Percentiles rank a stretch among this genome's conserved stretches.
Conservation (phyloP, 2,113 vertebrate genomes). For the Lophura nycthemera region DNA sequence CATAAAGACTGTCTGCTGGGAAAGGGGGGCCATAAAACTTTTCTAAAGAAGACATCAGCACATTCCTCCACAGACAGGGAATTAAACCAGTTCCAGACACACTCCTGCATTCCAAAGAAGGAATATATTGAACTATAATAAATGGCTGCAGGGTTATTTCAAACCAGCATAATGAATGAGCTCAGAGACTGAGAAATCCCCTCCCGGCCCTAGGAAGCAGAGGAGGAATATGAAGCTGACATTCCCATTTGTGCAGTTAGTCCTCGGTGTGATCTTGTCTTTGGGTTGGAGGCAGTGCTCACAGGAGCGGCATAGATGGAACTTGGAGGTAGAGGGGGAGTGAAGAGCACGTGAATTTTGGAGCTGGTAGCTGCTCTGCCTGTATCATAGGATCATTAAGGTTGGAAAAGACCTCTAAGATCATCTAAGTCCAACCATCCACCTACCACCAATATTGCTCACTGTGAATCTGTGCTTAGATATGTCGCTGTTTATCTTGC, state of each 20-base stretch:
- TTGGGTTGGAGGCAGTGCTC: neutral
- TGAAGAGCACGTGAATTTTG: neutral
- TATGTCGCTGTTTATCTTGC: neutral
- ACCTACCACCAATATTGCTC: no score
- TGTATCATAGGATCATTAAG: neutral
- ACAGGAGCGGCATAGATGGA: neutral
- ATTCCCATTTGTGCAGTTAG: slow-evolving; percentile 3
- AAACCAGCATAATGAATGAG: slow-evolving; percentile 36
- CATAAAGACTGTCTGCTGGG: neutral
- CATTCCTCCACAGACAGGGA: neutral
- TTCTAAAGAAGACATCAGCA: neutral
- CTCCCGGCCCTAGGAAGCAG: neutral
- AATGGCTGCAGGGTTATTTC: slow-evolving; percentile 24
- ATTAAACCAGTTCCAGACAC: neutral
- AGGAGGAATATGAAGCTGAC: neutral
- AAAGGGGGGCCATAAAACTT: slow-evolving; percentile 4
- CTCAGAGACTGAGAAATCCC: slow-evolving; percentile 6
- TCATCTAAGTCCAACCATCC: no score
- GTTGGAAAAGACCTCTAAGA: no score
- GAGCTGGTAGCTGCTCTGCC: neutral
- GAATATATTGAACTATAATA: neutral
- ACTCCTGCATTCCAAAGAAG: slow-evolving; percentile 1
- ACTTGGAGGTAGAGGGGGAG: neutral
- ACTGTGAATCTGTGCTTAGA: neutral
- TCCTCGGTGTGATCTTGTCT: slow-evolving; percentile 3